Evolutionary conservation across 2,888 invertebrate genomes (phyloP).

Genomic region (Enoplolaimus lenunculus): DNA sequence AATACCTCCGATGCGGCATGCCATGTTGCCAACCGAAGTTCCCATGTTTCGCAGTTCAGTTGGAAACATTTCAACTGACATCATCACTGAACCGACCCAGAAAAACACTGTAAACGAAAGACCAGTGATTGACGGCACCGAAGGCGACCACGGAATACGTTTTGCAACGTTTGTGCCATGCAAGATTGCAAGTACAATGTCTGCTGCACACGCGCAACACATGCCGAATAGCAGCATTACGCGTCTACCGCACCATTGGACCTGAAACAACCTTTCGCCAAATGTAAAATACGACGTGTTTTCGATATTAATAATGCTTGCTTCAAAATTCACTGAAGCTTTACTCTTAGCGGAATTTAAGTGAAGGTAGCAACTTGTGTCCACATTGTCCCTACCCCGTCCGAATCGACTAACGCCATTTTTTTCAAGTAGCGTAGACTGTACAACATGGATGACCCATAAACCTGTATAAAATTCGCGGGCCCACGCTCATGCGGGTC

Average conservation of each 20-base stretch:
- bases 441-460: too few species aligned
- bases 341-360: too few species aligned
- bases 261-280: too few species aligned
- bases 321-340: too few species aligned
- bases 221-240: not conserved
- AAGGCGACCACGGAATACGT: not conserved
- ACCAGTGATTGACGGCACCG: constrained; percentile 2
- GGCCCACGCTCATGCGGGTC: too few species aligned
- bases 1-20: constrained; percentile 4
- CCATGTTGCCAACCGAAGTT: not conserved
- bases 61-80: constrained; percentile 14
- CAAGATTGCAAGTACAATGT: not conserved
- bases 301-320: too few species aligned
- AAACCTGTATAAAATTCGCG: too few species aligned
- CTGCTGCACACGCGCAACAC: not conserved
- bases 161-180: not conserved
- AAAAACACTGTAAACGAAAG: not conserved
- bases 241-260: constrained; percentile 4
- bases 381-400: too few species aligned
- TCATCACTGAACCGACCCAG: constrained; percentile 12
- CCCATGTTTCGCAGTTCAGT: constrained; percentile 17
- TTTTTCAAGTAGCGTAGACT: too few species aligned
- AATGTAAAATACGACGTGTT: too few species aligned
- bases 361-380: too few species aligned
- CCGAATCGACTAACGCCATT: too few species aligned